A percentile compares a stretch with the other conserved stretches of the same genome.
Conservation (phyloP, 2,113 vertebrate genomes). For the Cyanistes caeruleus region DNA sequence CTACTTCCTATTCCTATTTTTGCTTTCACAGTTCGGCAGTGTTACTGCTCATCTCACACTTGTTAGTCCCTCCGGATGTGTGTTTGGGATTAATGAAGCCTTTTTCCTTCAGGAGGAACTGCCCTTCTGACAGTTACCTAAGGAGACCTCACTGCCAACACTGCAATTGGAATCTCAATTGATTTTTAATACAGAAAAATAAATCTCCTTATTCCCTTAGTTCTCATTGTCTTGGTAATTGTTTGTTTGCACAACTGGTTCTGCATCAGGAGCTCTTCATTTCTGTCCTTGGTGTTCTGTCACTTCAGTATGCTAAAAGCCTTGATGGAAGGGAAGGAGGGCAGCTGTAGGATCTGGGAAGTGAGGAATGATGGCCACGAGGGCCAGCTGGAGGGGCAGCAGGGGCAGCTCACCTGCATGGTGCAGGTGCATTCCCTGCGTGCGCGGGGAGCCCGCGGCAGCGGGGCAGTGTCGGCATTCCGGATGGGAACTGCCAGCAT, state of each 20-base stretch:
- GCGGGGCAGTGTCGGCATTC: neutral
- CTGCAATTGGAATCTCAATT: neutral
- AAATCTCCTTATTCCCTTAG: neutral
- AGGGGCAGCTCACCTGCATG: neutral
- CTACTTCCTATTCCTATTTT: neutral
- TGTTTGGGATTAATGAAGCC: constrained; percentile 8
- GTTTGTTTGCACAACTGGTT: constrained; percentile 74
- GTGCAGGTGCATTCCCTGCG: neutral
- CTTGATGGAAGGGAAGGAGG: neutral
- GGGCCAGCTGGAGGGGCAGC: neutral
- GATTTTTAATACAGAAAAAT: constrained; percentile 24
- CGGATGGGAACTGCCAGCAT: neutral
- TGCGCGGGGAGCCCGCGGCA: neutral
- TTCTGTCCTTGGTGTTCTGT: constrained; percentile 54
- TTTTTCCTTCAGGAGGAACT: neutral
- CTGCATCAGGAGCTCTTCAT: constrained; percentile 54
- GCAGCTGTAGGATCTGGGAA: constrained; percentile 41
- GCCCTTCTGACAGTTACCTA: constrained; percentile 1
- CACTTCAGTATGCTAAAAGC: neutral
- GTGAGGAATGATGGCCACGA: constrained; percentile 34
- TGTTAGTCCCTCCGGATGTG: neutral
- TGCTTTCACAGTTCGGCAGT: neutral
- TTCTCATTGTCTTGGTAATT: constrained; percentile 49
- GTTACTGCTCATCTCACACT: neutral
- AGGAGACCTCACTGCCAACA: neutral